Conservation (phyloP, 1,140 invertebrate genomes). For the Telenomus remus region DNA sequence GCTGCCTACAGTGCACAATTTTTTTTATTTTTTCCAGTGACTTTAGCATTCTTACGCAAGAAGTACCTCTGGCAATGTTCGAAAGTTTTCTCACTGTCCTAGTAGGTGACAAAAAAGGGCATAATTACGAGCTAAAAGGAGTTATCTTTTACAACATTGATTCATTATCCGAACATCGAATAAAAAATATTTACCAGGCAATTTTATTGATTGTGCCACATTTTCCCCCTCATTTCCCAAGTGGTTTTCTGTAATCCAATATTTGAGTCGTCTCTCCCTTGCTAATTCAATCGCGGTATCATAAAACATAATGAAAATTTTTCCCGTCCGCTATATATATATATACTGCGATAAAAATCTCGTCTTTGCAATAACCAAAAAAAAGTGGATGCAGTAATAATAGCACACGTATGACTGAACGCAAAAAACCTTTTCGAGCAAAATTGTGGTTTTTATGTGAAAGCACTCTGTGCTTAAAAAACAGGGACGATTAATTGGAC, state of each 20-base stretch:
- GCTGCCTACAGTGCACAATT: too few species aligned
- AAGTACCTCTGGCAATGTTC: background rate
- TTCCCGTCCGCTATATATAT: slow-evolving; percentile 17
- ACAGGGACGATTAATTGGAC: too few species aligned
- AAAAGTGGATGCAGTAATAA: slow-evolving; percentile 33
- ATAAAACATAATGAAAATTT: slow-evolving; percentile 43
- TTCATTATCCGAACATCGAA: slow-evolving; percentile 4
- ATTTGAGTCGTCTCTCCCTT: slow-evolving; percentile 18
- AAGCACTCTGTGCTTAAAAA: too few species aligned
- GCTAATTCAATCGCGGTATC: slow-evolving; percentile 28
- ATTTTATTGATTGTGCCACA: slow-evolving; percentile 42
- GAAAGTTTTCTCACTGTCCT: too few species aligned
- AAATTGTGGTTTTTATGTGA: too few species aligned
- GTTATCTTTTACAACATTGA: slow-evolving; percentile 1
- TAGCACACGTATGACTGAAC: background rate
- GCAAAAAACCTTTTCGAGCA: slow-evolving; percentile 3
- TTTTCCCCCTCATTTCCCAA: slow-evolving; percentile 2
- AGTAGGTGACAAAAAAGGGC: background rate
- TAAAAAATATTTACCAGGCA: slow-evolving; percentile 18
- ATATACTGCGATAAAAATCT: slow-evolving; percentile 41
- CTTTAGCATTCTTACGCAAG: too few species aligned
- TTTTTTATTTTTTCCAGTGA: too few species aligned
- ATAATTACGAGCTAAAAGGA: background rate
- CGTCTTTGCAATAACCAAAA: slow-evolving; percentile 35
- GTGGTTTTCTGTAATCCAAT: slow-evolving; percentile 29